Evolutionary conservation across 2,888 invertebrate species (phyloP).

Genomic region (Anorthoa munda): DNA sequence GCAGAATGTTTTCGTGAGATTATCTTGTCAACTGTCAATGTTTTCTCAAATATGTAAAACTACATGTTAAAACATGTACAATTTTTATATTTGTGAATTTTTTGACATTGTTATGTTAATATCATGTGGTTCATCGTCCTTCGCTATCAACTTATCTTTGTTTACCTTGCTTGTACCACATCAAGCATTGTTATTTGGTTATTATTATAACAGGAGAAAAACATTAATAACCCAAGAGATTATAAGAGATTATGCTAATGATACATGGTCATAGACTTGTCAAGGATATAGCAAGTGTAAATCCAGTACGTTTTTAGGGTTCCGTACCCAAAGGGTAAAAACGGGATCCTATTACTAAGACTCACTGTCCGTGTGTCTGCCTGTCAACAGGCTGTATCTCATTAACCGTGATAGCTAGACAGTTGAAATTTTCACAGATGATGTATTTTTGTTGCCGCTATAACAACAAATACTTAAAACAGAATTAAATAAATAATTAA

Average conservation of each 20-base stretch:
- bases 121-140: neutral
- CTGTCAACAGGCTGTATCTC: no score
- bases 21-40: conserved; percentile 22
- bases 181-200: neutral
- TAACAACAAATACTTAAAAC: no score
- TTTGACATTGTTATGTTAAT: conserved; percentile 18
- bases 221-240: neutral
- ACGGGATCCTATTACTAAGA: no score
- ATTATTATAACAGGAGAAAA: neutral
- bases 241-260: conserved; percentile 2
- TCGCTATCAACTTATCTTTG: conserved; percentile 1
- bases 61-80: no score
- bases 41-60: neutral
- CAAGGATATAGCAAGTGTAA: neutral
- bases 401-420: no score
- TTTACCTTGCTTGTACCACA: neutral
- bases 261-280: neutral
- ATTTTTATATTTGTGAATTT: no score
- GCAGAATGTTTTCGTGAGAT: conserved; percentile 1
- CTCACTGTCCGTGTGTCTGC: no score
- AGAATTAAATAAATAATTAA: no score
- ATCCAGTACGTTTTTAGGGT: neutral
- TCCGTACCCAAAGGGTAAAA: no score
- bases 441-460: no score
- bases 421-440: no score